Percentiles rank a stretch among this genome's conserved stretches.
Evolutionary conservation across 1,140 invertebrate genomes (phyloP).

Genomic region (Pseudomyrmex sp.): DNA sequence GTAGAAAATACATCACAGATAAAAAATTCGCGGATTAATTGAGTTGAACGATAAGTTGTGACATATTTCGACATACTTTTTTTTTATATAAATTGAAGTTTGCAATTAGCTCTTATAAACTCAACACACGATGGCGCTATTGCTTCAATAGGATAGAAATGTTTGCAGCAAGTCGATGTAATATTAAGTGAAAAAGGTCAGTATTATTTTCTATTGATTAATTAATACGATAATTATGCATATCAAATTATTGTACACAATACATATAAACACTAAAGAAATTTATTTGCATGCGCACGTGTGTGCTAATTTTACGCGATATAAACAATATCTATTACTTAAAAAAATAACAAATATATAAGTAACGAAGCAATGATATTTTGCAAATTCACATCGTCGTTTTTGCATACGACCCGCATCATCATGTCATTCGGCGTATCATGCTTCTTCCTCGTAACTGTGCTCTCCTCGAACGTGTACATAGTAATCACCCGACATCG

Average conservation of each 20-base stretch:
- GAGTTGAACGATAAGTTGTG: too few species aligned
- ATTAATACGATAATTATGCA: background rate
- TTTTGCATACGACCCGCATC: constrained; percentile 4
- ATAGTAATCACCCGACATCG: constrained; percentile 36
- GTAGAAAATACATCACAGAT: background rate
- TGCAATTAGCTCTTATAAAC: background rate
- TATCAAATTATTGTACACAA: background rate
- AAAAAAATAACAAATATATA: background rate
- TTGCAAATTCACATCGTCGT: background rate
- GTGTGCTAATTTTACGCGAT: background rate
- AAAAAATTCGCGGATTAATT: too few species aligned
- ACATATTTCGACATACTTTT: background rate
- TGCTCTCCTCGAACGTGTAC: constrained; percentile 31
- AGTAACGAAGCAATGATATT: background rate
- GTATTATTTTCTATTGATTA: background rate
- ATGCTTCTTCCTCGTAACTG: constrained; percentile 21
- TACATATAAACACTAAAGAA: background rate
- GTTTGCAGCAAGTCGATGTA: background rate
- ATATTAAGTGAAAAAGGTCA: background rate
- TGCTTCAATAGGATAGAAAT: background rate
- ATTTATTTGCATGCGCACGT: background rate
- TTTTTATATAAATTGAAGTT: background rate
- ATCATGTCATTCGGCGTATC: constrained; percentile 26
- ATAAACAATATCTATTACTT: background rate
- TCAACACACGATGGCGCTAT: constrained; percentile 28